Evolutionary conservation across 2,888 invertebrate genomes (phyloP).

Genomic region (Lycophotia porphyrea): DNA sequence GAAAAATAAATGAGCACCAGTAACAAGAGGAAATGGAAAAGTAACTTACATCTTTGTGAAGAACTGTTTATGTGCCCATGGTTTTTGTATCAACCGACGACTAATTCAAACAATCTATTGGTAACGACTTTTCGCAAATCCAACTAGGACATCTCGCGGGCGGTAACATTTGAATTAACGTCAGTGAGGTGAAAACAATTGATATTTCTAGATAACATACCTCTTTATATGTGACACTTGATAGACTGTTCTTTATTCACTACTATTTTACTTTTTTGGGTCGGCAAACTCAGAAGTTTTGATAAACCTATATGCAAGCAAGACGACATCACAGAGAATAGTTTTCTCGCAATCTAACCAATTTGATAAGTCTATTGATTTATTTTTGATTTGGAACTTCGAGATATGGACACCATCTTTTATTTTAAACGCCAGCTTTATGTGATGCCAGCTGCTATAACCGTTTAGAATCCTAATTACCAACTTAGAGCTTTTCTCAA

Average conservation of each 20-base stretch:
- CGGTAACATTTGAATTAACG: not conserved
- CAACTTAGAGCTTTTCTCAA: not conserved
- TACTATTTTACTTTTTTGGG: not conserved
- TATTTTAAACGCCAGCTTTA: slow-evolving; percentile 6
- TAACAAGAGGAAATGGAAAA: slow-evolving; percentile 82
- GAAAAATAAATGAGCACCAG: slow-evolving; percentile 87
- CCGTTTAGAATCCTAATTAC: slow-evolving; percentile 17
- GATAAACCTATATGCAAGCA: not conserved
- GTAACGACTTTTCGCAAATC: slow-evolving; percentile 13
- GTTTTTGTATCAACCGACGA: slow-evolving; percentile 26
- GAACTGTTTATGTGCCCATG: slow-evolving; percentile 62
- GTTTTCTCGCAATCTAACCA: not conserved
- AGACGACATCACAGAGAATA: too few relatives aligned
- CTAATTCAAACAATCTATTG: slow-evolving; percentile 29
- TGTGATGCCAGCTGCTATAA: slow-evolving; percentile 14
- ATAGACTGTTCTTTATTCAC: not conserved
- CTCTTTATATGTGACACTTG: not conserved
- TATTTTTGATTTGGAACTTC: too few relatives aligned
- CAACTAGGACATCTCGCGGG: not conserved
- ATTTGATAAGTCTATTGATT: not conserved
- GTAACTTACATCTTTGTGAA: slow-evolving; percentile 71
- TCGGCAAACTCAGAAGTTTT: not conserved
- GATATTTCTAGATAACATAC: not conserved
- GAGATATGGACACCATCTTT: slow-evolving; percentile 20
- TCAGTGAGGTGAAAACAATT: too few relatives aligned